Evolutionary conservation across 2,113 vertebrate species (phyloP).

Genomic region (Cacatua alba): DNA sequence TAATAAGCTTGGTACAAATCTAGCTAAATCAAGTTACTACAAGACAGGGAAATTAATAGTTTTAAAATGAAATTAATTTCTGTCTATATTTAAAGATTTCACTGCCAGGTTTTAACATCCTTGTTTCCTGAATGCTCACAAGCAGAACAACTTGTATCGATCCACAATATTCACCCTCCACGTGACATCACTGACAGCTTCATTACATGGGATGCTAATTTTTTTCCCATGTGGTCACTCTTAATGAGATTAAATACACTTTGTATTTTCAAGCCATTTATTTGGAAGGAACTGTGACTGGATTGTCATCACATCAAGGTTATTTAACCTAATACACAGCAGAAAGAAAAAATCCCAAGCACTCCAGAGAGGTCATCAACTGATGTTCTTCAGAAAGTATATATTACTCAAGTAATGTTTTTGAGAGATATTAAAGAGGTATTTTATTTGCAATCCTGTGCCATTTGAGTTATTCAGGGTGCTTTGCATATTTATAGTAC

Average conservation of each 20-base stretch:
- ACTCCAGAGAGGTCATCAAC: background rate
- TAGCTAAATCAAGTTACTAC: background rate
- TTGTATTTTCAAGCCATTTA: constrained; percentile 21
- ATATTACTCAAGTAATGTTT: background rate
- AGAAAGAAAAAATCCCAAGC: background rate
- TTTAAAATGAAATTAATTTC: background rate
- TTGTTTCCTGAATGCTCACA: constrained; percentile 1
- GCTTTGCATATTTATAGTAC: background rate
- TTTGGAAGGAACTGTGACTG: background rate
- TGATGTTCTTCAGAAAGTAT: background rate
- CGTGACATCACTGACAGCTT: constrained; percentile 9
- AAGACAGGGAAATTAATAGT: background rate
- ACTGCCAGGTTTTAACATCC: background rate
- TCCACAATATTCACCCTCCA: background rate
- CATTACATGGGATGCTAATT: background rate
- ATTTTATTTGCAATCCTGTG: background rate
- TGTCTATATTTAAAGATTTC: background rate
- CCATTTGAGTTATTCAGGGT: background rate
- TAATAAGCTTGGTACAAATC: background rate
- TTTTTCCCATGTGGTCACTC: background rate
- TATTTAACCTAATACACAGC: background rate
- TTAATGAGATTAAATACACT: constrained; percentile 3
- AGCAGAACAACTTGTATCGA: background rate
- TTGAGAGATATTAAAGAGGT: background rate
- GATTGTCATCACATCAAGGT: background rate